Evolutionary conservation across 2,888 invertebrate genomes (phyloP).

Genomic region (Lamellibrachia columna): DNA sequence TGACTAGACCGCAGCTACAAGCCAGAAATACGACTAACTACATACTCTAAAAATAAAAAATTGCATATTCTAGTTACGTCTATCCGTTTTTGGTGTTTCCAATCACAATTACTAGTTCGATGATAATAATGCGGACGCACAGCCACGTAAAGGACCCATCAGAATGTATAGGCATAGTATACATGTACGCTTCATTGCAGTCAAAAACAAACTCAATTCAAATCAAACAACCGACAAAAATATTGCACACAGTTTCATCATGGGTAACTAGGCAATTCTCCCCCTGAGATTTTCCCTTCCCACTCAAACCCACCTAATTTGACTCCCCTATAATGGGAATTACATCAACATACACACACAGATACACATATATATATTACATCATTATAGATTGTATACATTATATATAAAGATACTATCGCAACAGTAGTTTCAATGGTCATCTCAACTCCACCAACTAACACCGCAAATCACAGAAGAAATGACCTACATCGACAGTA

Average conservation of each 20-base stretch:
- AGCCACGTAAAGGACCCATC: not conserved
- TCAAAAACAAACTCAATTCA: slow-evolving; percentile 12
- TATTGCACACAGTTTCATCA: slow-evolving; percentile 9
- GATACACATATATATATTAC: slow-evolving; percentile 9
- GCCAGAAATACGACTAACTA: slow-evolving; percentile 1
- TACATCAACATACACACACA: not conserved
- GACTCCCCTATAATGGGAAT: not conserved
- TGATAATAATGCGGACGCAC: slow-evolving; percentile 16
- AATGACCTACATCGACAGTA: not conserved
- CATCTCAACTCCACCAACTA: not conserved
- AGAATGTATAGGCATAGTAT: slow-evolving; percentile 12
- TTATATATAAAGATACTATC: slow-evolving; percentile 3
- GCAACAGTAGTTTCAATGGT: not conserved
- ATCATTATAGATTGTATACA: slow-evolving; percentile 12
- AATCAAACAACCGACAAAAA: slow-evolving; percentile 1
- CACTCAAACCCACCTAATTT: slow-evolving; percentile 12
- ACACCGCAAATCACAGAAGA: not conserved
- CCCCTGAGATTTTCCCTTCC: slow-evolving; percentile 9
- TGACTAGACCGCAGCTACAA: slow-evolving; percentile 5
- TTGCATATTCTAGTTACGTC: slow-evolving; percentile 16
- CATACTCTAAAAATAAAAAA: slow-evolving; percentile 16
- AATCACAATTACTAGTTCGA: slow-evolving; percentile 10
- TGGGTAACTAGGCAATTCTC: slow-evolving; percentile 12
- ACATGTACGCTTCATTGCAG: not conserved
- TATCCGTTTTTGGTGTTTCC: slow-evolving; percentile 3